Conservation (phyloP, 2,888 invertebrate genomes). For the Calameuta idolon region DNA sequence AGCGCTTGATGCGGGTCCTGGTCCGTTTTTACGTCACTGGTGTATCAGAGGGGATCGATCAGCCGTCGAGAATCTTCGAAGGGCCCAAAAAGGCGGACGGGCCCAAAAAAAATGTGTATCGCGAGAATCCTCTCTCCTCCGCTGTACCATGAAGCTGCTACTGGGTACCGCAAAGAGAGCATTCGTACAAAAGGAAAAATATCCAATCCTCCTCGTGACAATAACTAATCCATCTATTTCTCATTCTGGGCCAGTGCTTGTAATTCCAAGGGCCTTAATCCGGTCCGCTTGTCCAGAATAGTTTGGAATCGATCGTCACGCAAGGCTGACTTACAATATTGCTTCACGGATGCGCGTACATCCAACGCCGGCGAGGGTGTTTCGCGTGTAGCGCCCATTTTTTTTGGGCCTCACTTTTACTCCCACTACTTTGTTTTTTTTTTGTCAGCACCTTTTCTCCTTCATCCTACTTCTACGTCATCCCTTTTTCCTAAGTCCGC, state of each 20-base stretch:
- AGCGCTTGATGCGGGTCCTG: neutral
- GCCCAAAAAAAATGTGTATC: neutral
- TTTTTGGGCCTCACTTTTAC: neutral
- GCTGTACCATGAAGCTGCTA: neutral
- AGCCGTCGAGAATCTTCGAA: neutral
- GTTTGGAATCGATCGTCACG: neutral
- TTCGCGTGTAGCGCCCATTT: neutral
- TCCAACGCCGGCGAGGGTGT: neutral
- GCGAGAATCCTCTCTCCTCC: neutral
- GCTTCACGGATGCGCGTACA: neutral
- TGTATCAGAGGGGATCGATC: neutral
- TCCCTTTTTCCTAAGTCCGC: conserved; percentile 1
- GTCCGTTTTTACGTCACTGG: neutral
- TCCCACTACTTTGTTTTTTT: neutral
- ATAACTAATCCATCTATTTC: neutral
- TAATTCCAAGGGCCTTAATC: neutral
- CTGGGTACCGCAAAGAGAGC: neutral
- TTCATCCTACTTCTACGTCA: neutral
- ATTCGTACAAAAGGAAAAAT: neutral
- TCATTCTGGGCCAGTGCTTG: neutral
- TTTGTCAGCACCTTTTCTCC: neutral
- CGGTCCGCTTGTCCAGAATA: neutral
- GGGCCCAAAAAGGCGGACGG: neutral
- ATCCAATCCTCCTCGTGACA: neutral
- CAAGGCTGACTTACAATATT: neutral